Evolutionary conservation across 2,113 vertebrate genomes (phyloP).

Genomic region (Tauraco erythrolophus): DNA sequence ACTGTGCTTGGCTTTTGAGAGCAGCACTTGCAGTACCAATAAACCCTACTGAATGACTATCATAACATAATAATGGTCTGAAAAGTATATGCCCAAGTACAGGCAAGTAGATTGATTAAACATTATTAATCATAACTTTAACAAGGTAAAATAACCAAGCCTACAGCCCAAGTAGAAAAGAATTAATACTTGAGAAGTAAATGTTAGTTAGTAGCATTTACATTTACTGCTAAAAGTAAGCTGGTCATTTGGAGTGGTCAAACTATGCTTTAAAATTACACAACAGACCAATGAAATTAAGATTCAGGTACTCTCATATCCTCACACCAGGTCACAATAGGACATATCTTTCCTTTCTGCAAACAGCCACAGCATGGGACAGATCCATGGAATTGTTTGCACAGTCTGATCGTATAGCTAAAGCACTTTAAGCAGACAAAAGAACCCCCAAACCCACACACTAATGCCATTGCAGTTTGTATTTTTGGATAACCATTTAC

Average conservation of each 20-base stretch:
- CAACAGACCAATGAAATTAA: background rate
- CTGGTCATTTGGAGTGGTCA: background rate
- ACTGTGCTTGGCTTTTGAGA: background rate
- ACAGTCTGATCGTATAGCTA: background rate
- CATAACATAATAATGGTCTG: background rate
- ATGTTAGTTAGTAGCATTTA: background rate
- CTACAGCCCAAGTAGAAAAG: background rate
- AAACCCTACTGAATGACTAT: background rate
- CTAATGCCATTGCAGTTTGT: rapidly evolving
- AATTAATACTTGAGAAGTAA: background rate
- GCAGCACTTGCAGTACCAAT: background rate
- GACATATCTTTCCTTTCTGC: background rate
- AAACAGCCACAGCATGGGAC: background rate
- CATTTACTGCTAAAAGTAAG: background rate
- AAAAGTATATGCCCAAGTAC: background rate
- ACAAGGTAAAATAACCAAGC: background rate
- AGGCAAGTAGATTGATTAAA: background rate
- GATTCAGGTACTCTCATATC: background rate
- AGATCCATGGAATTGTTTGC: background rate
- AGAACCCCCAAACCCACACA: rapidly evolving
- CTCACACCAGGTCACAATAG: background rate
- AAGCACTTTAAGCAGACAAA: background rate
- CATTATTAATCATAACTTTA: background rate
- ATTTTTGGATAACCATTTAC: background rate
- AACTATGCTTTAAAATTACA: background rate